Percentiles rank a stretch among this genome's conserved stretches.
These are phyloP conservation scores for Ashinkailepas kermadecensis DNA, from an alignment of 2,888 invertebrate genomes.

Conservation along the genomic window DNA sequence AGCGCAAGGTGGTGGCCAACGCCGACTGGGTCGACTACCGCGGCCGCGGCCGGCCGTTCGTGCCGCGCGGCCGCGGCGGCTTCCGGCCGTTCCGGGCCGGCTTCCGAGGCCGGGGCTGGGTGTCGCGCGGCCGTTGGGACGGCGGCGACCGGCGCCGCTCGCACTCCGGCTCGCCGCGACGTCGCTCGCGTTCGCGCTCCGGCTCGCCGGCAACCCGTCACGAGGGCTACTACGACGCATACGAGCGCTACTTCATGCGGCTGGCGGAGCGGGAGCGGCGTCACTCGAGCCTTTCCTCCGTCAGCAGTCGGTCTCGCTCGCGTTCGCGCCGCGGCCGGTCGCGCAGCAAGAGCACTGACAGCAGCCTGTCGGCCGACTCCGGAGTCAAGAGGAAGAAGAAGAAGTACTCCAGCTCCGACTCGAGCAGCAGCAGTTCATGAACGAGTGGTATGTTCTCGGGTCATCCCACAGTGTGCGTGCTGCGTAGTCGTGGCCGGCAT, in stretches of 20 bases:
- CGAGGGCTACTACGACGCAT: slow-evolving; percentile 16
- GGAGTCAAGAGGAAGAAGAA: not conserved
- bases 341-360: not conserved
- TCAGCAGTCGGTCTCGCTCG: not conserved
- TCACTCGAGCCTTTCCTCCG: not conserved
- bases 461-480: too few relatives aligned
- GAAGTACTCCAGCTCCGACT: not conserved
- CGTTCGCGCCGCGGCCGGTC: not conserved
- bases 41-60: slow-evolving; percentile 9
- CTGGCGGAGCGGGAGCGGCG: slow-evolving; percentile 11
- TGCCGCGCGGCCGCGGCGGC: slow-evolving; percentile 3
- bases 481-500: too few relatives aligned
- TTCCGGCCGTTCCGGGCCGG: not conserved
- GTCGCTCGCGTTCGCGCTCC: not conserved
- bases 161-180: not conserved
- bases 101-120: not conserved
- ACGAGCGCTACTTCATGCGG: slow-evolving; percentile 21
- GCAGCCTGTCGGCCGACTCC: not conserved
- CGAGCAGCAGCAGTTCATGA: not conserved
- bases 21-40: not conserved
- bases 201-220: not conserved
- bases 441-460: too few relatives aligned
- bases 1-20: not conserved
- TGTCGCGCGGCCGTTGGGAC: not conserved
- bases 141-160: not conserved